Evolutionary conservation across 2,888 invertebrate genomes (phyloP).

Genomic region (Microctonus hyperodae): DNA sequence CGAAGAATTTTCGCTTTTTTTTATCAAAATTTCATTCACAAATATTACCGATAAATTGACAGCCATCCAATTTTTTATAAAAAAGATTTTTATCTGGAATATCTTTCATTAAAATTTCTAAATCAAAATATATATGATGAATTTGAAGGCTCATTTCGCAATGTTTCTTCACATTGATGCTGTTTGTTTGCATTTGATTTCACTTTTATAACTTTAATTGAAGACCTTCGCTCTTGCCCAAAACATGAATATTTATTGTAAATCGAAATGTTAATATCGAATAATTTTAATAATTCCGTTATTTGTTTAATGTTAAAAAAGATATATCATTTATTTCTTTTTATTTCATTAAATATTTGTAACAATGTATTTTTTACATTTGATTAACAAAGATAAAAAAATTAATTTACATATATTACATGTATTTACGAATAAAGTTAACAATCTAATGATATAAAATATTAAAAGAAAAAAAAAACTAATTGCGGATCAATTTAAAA

Average conservation of each 20-base stretch:
- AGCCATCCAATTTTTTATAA: constrained; percentile 38
- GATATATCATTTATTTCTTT: not conserved
- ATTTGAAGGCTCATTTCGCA: not conserved
- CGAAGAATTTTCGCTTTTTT: constrained; percentile 48
- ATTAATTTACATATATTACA: not conserved
- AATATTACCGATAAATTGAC: constrained; percentile 43
- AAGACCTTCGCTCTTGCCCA: constrained; percentile 8
- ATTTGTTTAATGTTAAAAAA: not conserved
- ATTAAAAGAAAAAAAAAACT: too few relatives aligned
- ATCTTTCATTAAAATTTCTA: not conserved
- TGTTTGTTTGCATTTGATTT: not conserved
- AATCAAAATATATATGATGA: not conserved
- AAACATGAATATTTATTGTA: constrained; percentile 28
- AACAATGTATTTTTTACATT: not conserved
- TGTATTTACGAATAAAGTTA: not conserved
- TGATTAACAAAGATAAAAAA: not conserved
- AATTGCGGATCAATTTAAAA: not conserved
- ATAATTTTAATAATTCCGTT: too few relatives aligned
- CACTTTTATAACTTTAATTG: not conserved
- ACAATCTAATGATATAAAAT: not conserved
- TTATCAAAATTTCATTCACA: constrained; percentile 43
- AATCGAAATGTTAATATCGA: constrained; percentile 7
- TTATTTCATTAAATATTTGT: not conserved
- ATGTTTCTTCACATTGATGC: constrained; percentile 5
- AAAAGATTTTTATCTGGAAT: constrained; percentile 29